Base-by-base conservation (phyloP, 2,888 invertebrate species). In the Stenodera caucasica region DNA sequence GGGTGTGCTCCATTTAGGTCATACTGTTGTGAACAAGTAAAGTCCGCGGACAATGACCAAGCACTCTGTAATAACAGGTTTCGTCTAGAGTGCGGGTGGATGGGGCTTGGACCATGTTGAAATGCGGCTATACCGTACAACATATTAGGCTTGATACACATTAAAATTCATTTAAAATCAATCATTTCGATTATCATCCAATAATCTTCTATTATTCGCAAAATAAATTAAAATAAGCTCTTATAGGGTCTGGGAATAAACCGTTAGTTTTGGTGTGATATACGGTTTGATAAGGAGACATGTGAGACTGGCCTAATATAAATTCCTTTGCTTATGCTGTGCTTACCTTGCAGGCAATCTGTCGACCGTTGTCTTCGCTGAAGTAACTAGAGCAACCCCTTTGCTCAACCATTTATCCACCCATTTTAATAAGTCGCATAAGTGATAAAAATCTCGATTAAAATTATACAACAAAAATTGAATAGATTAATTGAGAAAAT, bases 1-100 rank as follows among this genome's bases (percentile, higher is more conserved):
- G 72, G 75, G 73, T 72, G 74, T 77, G 76, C 75, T 77, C 76
- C 76, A 77, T 75, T 77, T 77, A 77, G 76, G 76, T 77, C 76
- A 76, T 71, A 72, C 72, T 64, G 45, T 45, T 45, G 12, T 45
- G 68, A 75, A 73, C 76, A 75, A 77, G 76, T 77, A 77, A 75
- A 70, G 76, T 76, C 67, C 75, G 74, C 76, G 77, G 75, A 75
- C 74, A 76, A 75, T 75, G 77, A 74, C 72, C 74, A 75, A 72
- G 72, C 71, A 64, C 67, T 45, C 45, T 70, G 73, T 76, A 76
- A 77, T 76, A 77, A 77, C 77, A 76, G 77, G 77, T 77, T 77
- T 77, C 68, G 71, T 74, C 74, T 74, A 75, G 45, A 45, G 77
- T 76, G 77, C 76, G 76, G 77, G 77, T 77, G 77, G 77, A 77